Conservation (phyloP, 2,888 invertebrate genomes). For the Cheilosia vulpina region DNA sequence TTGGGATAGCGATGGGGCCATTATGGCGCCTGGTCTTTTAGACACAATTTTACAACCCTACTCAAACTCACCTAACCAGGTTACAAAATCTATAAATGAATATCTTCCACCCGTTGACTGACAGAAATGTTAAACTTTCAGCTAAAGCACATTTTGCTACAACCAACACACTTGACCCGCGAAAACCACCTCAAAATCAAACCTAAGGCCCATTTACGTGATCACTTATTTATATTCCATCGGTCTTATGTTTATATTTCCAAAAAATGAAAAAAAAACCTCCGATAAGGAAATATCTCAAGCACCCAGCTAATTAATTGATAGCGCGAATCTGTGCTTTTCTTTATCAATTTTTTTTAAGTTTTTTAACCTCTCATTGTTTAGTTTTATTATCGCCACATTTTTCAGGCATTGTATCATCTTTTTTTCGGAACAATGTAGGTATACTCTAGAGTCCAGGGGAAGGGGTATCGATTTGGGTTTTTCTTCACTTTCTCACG, state of each 20-base stretch:
- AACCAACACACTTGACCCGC: constrained; percentile 18
- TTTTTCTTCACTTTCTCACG: constrained; percentile 2
- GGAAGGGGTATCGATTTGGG: not conserved
- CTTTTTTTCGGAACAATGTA: constrained; percentile 1
- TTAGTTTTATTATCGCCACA: constrained; percentile 10
- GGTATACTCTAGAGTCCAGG: not conserved
- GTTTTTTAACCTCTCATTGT: not conserved
- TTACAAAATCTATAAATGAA: too few species aligned
- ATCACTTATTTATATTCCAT: constrained; percentile 9
- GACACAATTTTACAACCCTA: too few species aligned
- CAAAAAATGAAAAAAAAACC: not conserved
- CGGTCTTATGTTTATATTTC: not conserved
- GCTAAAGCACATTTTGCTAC: not conserved
- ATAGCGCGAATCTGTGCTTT: constrained; percentile 27
- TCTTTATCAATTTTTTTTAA: constrained; percentile 26
- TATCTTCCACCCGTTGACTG: too few species aligned
- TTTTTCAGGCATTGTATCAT: constrained; percentile 33
- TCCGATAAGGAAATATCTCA: constrained; percentile 38
- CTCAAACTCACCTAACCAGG: too few species aligned
- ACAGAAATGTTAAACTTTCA: not conserved
- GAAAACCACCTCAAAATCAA: not conserved
- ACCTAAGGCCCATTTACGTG: not conserved
- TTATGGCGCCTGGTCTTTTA: too few species aligned
- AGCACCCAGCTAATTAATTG: constrained; percentile 39
- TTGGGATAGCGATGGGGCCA: too few species aligned